A percentile compares a stretch with the other conserved stretches of the same genome.
These are phyloP conservation scores for Automeris io DNA, from an alignment of 2,888 invertebrate species.

Conservation along the genomic window DNA sequence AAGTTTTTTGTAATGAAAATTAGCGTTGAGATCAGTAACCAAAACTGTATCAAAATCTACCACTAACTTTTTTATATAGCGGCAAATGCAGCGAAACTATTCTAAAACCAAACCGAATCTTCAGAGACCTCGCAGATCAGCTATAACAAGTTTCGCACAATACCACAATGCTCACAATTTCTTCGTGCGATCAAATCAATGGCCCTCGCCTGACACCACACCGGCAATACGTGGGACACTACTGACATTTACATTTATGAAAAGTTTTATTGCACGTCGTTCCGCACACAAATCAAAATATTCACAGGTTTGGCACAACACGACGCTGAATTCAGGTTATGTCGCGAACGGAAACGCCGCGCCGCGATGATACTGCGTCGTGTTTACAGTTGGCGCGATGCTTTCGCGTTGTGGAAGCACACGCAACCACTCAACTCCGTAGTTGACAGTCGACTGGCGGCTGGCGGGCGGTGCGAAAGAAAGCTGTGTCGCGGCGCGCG, in stretches of 20 bases:
- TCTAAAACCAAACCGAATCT: too few species aligned
- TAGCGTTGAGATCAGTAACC: too few species aligned
- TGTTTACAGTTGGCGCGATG: constrained; percentile 72
- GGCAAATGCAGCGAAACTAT: too few species aligned
- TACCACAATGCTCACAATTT: constrained; percentile 54
- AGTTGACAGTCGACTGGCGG: constrained; percentile 68
- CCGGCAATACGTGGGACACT: constrained; percentile 52
- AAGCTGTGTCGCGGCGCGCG: constrained; percentile 46
- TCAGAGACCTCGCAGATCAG: constrained; percentile 38
- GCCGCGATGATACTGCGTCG: constrained; percentile 62
- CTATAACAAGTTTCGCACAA: constrained; percentile 60
- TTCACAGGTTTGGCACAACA: constrained; percentile 67
- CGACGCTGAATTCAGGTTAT: constrained; percentile 59
- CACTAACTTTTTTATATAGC: too few species aligned
- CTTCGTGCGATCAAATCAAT: constrained; percentile 53
- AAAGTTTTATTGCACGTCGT: constrained; percentile 50
- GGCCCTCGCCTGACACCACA: constrained; percentile 55
- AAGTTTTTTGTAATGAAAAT: too few species aligned
- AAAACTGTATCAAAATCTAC: too few species aligned
- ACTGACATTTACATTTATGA: constrained; percentile 63
- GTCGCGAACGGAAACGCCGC: constrained; percentile 62
- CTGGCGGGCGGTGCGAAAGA: constrained; percentile 38
- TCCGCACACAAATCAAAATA: constrained; percentile 45
- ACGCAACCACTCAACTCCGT: constrained; percentile 43
- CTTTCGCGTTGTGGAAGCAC: constrained; percentile 31